phyloP scores from a whole-genome alignment of 2,113 vertebrate genomes.

The Carlito syrichta region DNA sequence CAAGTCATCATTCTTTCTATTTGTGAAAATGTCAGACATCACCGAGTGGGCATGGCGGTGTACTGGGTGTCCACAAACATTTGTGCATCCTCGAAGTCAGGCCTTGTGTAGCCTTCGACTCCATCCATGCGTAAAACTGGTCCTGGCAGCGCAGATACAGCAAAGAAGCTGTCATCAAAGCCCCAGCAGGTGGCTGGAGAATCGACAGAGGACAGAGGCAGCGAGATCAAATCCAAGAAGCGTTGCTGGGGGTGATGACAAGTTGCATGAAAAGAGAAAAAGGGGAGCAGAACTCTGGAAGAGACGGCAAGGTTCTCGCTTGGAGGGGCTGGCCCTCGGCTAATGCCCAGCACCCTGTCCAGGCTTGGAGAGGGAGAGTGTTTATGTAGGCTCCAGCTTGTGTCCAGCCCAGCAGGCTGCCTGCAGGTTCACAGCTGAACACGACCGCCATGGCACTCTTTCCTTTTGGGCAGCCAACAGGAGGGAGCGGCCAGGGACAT shows the following conservation, averaged over 20 bases:
- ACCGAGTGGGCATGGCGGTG: neutral
- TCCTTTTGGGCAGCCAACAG: conserved; percentile 12
- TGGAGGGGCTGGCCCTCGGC: neutral
- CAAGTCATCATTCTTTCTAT: neutral
- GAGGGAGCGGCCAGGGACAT: conserved; percentile 12
- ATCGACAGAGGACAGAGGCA: neutral
- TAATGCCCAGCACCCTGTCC: accelerated
- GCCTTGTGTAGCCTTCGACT: neutral
- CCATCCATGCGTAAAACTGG: neutral
- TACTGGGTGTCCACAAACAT: neutral
- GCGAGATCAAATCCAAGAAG: neutral
- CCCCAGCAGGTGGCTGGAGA: conserved; percentile 28
- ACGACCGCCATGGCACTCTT: conserved; percentile 18
- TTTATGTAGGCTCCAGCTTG: conserved; percentile 46
- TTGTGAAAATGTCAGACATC: neutral
- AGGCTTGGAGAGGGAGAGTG: conserved; percentile 31
- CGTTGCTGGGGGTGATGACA: neutral
- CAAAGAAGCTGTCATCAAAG: neutral
- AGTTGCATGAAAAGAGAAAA: neutral
- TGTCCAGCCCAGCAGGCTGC: conserved; percentile 53
- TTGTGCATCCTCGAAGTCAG: neutral
- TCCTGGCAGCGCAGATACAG: neutral
- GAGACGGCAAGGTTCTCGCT: neutral
- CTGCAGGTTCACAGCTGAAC: conserved; percentile 63
- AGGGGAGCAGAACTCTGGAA: neutral